phyloP scores from a whole-genome alignment of 2,888 invertebrate species.

The Noctua comes region DNA sequence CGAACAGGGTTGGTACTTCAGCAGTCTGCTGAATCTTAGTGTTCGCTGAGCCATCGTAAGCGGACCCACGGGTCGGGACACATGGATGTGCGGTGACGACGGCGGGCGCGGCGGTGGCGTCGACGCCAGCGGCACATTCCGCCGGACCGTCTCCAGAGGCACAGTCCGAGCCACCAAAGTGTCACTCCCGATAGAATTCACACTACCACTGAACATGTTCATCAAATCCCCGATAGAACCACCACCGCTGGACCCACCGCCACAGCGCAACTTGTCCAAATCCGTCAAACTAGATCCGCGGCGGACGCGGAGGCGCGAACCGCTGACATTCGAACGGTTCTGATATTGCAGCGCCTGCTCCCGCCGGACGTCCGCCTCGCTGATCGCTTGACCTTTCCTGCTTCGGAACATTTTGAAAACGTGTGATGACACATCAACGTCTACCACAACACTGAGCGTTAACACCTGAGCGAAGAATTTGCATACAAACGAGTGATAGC shows the following conservation, averaged over 20 bases:
- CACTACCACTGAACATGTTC: constrained; percentile 94
- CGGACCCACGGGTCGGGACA: constrained; percentile 88
- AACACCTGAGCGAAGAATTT: constrained; percentile 82
- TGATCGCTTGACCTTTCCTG: constrained; percentile 85
- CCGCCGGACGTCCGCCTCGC: constrained; percentile 87
- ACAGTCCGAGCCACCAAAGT: constrained; percentile 93
- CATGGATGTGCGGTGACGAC: constrained; percentile 85
- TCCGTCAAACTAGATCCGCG: constrained; percentile 94
- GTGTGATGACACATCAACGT: constrained; percentile 75
- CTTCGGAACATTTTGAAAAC: constrained; percentile 81
- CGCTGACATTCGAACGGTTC: constrained; percentile 83
- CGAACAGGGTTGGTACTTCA: constrained; percentile 92
- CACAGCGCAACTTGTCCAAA: constrained; percentile 91
- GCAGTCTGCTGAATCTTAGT: constrained; percentile 92
- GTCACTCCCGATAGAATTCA: constrained; percentile 93
- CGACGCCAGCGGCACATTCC: constrained; percentile 84
- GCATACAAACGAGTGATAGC: constrained; percentile 86
- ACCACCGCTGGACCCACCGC: constrained; percentile 85
- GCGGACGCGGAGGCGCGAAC: constrained; percentile 90
- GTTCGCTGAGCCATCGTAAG: constrained; percentile 93
- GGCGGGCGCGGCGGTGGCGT: constrained; percentile 85
- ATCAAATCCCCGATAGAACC: constrained; percentile 95
- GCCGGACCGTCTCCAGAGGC: constrained; percentile 93
- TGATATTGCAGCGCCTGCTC: constrained; percentile 89
- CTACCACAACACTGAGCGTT: constrained; percentile 78